A percentile compares a stretch with the other conserved stretches of the same genome.
Evolutionary conservation across 2,113 vertebrate species (phyloP).

Genomic region (Sinocyclocheilus maitianheensis): DNA sequence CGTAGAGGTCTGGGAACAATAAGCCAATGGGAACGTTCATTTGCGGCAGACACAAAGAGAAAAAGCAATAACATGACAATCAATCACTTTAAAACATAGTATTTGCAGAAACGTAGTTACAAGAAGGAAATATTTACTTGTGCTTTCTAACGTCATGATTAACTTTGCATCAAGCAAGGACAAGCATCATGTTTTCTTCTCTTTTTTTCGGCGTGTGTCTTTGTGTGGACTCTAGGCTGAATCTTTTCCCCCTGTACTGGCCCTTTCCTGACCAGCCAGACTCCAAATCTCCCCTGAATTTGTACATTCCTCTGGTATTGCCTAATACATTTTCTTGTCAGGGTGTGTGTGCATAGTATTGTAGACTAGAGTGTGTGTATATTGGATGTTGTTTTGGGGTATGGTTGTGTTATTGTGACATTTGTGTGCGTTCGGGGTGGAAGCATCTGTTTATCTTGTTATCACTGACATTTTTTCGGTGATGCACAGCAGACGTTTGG

Average conservation of each 20-base stretch:
- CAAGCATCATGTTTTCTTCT: not conserved
- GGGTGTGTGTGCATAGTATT: conserved; percentile 44
- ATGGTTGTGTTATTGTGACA: conserved; percentile 24
- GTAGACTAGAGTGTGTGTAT: conserved; percentile 4
- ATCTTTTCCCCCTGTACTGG: not conserved
- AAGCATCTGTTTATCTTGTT: conserved; percentile 63
- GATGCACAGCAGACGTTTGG: not conserved
- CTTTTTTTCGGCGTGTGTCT: not conserved
- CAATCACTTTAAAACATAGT: not conserved
- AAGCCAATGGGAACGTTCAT: conserved; percentile 56
- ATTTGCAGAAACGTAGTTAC: not conserved
- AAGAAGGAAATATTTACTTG: not conserved
- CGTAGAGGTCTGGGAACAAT: conserved; percentile 58
- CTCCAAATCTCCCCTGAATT: conserved; percentile 55
- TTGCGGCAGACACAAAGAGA: conserved; percentile 26
- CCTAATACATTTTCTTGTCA: conserved; percentile 50
- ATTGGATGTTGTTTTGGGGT: conserved; percentile 17
- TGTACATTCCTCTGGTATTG: conserved; percentile 59
- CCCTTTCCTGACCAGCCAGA: conserved; percentile 54
- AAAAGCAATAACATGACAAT: conserved; percentile 6
- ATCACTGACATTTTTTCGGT: conserved; percentile 42
- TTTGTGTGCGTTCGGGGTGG: conserved; percentile 28
- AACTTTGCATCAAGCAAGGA: not conserved
- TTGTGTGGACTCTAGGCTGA: not conserved
- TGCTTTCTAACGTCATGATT: not conserved